Percentiles rank a stretch among this genome's conserved stretches.
Conservation (phyloP, 2,113 vertebrate species). For the Sialia sialis region DNA sequence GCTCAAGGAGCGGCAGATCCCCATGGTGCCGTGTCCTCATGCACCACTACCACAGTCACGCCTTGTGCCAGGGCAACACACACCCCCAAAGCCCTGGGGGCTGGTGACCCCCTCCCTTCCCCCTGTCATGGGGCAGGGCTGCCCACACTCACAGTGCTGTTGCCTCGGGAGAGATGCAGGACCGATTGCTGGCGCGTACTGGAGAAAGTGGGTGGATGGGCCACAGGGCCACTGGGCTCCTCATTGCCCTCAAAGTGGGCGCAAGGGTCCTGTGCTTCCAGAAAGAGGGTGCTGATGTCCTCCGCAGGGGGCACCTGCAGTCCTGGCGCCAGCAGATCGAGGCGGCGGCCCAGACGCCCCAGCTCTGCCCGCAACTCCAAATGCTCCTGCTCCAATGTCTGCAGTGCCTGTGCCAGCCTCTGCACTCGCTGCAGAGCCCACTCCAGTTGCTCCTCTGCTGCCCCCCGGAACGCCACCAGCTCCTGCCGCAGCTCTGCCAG, state of each 20-base stretch:
- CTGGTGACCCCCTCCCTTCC: neutral
- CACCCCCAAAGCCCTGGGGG: neutral
- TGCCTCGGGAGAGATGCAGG: constrained; percentile 53
- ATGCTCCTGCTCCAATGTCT: constrained; percentile 78
- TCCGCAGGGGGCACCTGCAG: neutral
- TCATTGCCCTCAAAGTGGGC: constrained; percentile 65
- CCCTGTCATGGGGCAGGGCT: neutral
- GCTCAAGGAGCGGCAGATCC: neutral
- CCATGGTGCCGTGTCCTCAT: accelerated
- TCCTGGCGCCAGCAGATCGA: constrained; percentile 76
- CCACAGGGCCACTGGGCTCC: constrained; percentile 44
- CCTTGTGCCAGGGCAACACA: neutral
- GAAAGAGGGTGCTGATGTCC: constrained; percentile 66
- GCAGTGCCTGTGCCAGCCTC: constrained; percentile 56
- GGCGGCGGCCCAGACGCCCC: constrained; percentile 69
- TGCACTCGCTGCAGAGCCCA: constrained; percentile 6
- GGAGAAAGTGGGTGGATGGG: constrained; percentile 80
- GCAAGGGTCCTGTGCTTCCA: constrained; percentile 67
- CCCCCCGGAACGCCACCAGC: constrained; percentile 74
- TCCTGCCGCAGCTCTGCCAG: constrained; percentile 76
- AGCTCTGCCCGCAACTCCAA: constrained; percentile 78
- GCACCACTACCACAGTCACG: neutral
- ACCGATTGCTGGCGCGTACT: constrained; percentile 74
- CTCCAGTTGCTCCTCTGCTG: constrained; percentile 73
- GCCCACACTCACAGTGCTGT: constrained; percentile 73